Evolutionary conservation across 2,888 invertebrate species (phyloP), one percentile per base, ranked within the genome.

Genomic region (Drosophila nr. fundita): DNA sequence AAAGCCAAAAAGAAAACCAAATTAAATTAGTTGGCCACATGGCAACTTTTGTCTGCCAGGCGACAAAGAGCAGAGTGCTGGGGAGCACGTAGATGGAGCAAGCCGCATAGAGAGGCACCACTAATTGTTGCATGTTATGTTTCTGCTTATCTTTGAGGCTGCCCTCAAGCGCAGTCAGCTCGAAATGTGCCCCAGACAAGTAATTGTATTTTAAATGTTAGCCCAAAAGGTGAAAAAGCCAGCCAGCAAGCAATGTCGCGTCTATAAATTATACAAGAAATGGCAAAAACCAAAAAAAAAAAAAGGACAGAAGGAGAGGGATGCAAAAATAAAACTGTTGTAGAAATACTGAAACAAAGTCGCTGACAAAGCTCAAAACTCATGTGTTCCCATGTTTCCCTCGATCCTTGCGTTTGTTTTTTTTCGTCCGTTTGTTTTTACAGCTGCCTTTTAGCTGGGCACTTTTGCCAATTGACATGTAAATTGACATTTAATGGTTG

Each of bases 21-120:
- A 87, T 90, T 90, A 91, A 91, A 91, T 91, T 91, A 91, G 91
- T 90, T 91, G 91, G 91, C 91, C 91, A 90, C 92, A 91, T 86
- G 88, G 87, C 80, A 83, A 86, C 89, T 89, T 85, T 85, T 87
- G 89, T 83, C 73, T 73, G 68, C 55, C 66, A 68, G 62, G 66
- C 68, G 60, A 63, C 60, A 65, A 60, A 76, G 52, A 53, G 27
- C 52, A 67, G 59, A 50, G 24, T 24, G 15, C 24, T 8, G 45
- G 45, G 7, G 24, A 15, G 45, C 15, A 45, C 24, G 24, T 15
- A 45, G 45, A 45, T 45, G 45, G 54, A 32, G 62, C 68, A 42
- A 54, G 32, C 11, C 32, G 32, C 60, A 64, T 68, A 53, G 13
- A 27, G 58, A 58, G 73, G 75, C 52, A 72, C 74, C 85, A 85